Base-by-base conservation (phyloP, 2,888 invertebrate species). In the Orthosia incerta region DNA sequence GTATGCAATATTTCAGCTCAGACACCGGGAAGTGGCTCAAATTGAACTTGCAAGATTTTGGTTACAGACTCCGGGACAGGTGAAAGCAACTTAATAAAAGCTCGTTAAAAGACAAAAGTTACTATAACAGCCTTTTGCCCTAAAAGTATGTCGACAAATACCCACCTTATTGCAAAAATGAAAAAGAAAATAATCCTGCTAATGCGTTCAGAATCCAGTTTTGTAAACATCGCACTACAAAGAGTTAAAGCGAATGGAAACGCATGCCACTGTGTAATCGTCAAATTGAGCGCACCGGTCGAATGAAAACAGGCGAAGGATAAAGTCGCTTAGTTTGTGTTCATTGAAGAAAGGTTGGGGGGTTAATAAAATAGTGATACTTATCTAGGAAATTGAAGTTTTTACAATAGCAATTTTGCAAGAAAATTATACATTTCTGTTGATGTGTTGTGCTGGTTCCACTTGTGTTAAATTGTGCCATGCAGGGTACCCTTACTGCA, bases 211-310 rank as follows among this genome's bases (percentile, higher is more conserved):
- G 23, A 68, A 80, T 68, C 61, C 57, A 83, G 51, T 39, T 16
- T 4, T 16, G 5, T 12, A 26, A 26, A 20, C 61, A 56, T 0
- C 16, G 23, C 46, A 53, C 51, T 2, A 60, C 79, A 79, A 67
- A 78, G 83, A 80, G 67, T n/a, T 78, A 79, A 62, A 79, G 65
- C 12, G 39, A 45, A 56, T 80, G 83, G 79, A 82, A 72, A 66
- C 57, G 61, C 65, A 57, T 31, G 13, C 12, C 12, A 20, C 45
- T 61, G 71, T 68, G 79, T 62, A 65, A 83, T 79, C 71, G 64
- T 50, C 57, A 57, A 53, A 57, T 59, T 72, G 67, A 66, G 83
- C 79, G 71, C 55, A 59, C 56, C 7, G 12, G 60, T 18, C 53
- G 23, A n/a, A 48, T 39, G 9, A 16, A 65, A 50, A 64, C 51